These are phyloP conservation scores for Nestor notabilis DNA, from an alignment of 2,113 vertebrate genomes.

Conservation along the genomic window DNA sequence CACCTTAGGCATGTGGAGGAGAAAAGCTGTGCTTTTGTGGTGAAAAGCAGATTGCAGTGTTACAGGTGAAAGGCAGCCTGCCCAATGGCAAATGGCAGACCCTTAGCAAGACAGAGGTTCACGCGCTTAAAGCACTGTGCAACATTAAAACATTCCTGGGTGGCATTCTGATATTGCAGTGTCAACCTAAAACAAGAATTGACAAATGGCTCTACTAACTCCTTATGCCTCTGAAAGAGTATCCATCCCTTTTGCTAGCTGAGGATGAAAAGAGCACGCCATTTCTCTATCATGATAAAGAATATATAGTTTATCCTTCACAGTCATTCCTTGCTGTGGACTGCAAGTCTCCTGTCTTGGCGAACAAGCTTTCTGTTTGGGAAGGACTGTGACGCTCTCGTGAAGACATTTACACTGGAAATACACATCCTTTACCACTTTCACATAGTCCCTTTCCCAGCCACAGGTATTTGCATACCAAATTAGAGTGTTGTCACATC, in stretches of 20 bases:
- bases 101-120: not conserved
- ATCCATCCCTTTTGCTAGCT: not conserved
- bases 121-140: not conserved
- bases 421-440: not conserved
- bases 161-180: not conserved
- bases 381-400: not conserved
- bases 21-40: not conserved
- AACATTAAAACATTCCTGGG: not conserved
- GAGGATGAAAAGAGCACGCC: not conserved
- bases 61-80: not conserved
- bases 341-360: not conserved
- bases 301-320: not conserved
- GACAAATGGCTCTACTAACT: not conserved
- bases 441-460: not conserved
- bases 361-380: not conserved
- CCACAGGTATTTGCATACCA: not conserved
- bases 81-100: not conserved
- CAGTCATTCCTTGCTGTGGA: not conserved
- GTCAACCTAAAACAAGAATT: not conserved
- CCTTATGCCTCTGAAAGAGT: not conserved
- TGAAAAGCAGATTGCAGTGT: not conserved
- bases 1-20: rapidly evolving
- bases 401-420: not conserved
- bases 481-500: not conserved
- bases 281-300: not conserved